Evolutionary conservation across 2,797 vertebrate genomes (phyloP).

Genomic region (Danio choprae): DNA sequence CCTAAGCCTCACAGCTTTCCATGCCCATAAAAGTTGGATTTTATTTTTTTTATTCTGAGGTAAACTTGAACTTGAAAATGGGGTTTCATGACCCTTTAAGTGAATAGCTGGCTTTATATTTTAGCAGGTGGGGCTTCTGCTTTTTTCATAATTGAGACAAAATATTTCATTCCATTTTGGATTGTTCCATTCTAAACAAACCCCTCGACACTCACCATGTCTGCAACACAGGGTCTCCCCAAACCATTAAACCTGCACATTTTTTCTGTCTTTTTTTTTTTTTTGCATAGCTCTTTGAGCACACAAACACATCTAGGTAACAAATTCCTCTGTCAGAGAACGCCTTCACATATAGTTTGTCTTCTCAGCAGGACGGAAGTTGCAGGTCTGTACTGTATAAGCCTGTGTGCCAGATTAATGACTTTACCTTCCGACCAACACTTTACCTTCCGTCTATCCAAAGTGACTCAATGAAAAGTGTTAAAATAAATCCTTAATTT

Average conservation of each 20-base stretch:
- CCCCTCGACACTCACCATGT: slow-evolving; percentile 4
- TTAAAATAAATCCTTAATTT: slow-evolving; percentile 9
- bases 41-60: too few species aligned
- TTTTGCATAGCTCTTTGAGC: neutral
- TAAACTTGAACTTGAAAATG: too few species aligned
- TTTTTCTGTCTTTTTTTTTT: neutral
- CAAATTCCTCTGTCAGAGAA: slow-evolving; percentile 4
- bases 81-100: too few species aligned
- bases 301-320: slow-evolving; percentile 20
- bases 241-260: slow-evolving; percentile 30
- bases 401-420: neutral
- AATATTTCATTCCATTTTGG: neutral
- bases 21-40: too few species aligned
- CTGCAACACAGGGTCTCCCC: slow-evolving; percentile 22
- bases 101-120: too few species aligned
- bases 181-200: neutral
- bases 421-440: too few species aligned
- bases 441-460: neutral
- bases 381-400: neutral
- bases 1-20: too few species aligned
- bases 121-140: too few species aligned
- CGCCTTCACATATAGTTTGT: slow-evolving; percentile 10
- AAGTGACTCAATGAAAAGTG: slow-evolving; percentile 8
- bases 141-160: too few species aligned
- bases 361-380: slow-evolving; percentile 16